A percentile compares a stretch with the other conserved stretches of the same genome.
These are phyloP conservation scores for Rhamnusium bicolor DNA, from an alignment of 2,888 invertebrate genomes.

Conservation along the genomic window DNA sequence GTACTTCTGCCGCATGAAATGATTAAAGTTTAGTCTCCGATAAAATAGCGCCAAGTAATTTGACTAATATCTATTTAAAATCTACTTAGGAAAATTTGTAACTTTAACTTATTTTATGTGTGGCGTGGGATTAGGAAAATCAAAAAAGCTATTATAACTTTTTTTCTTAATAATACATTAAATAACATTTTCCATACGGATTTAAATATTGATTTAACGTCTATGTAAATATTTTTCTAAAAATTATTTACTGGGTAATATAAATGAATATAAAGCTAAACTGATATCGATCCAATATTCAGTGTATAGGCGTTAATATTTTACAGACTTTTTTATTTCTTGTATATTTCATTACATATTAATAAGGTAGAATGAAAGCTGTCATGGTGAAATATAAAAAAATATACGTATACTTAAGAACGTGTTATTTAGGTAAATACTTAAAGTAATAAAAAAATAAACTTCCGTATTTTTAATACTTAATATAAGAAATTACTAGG, in stretches of 20 bases:
- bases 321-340: not conserved
- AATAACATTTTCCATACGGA: not conserved
- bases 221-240: not conserved
- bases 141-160: constrained; percentile 6
- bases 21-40: constrained; percentile 37
- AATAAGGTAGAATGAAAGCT: not conserved
- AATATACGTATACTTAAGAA: not conserved
- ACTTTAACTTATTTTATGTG: constrained; percentile 44
- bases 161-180: not conserved
- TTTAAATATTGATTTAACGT: not conserved
- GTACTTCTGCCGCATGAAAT: constrained; percentile 26
- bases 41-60: constrained; percentile 40
- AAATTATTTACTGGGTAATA: not conserved
- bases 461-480: too few species aligned
- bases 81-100: constrained; percentile 48
- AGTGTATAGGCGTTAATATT: not conserved
- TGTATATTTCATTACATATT: not conserved
- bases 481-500: too few species aligned
- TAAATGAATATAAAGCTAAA: not conserved
- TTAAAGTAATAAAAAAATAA: too few species aligned
- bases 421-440: too few species aligned
- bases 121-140: not conserved
- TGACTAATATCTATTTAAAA: constrained; percentile 52
- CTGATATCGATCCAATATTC: not conserved
- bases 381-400: not conserved